Evolutionary conservation across 2,888 invertebrate genomes (phyloP).

Genomic region (Lasioglossum leucozonium): DNA sequence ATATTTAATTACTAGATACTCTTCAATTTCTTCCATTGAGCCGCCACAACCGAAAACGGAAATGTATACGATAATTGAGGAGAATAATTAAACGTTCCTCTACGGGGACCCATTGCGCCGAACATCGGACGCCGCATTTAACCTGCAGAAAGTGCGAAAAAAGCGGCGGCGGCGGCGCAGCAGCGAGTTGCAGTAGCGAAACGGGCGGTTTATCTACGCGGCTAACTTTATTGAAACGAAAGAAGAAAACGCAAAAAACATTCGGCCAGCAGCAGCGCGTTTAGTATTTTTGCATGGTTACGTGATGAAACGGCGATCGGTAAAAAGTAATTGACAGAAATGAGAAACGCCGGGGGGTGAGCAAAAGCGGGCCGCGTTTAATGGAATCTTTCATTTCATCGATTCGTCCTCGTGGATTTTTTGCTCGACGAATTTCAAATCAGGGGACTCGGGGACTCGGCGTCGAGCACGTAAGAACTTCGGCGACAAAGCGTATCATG

Average conservation of each 20-base stretch:
- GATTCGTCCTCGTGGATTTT: constrained; percentile 36
- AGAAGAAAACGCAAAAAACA: neutral
- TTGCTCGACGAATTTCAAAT: constrained; percentile 43
- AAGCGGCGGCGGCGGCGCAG: neutral
- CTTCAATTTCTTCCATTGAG: neutral
- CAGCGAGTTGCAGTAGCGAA: neutral
- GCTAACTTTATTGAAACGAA: neutral
- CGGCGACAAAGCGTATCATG: constrained; percentile 58
- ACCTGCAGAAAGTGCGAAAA: neutral
- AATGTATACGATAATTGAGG: neutral
- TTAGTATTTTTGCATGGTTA: constrained; percentile 18
- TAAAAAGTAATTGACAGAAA: constrained; percentile 43
- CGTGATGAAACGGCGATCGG: constrained; percentile 14
- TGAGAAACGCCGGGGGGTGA: constrained; percentile 30
- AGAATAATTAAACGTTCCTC: neutral
- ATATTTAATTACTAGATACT: too few species aligned
- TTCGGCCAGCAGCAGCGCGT: neutral
- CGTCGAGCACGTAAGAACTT: constrained; percentile 43
- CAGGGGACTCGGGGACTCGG: constrained; percentile 7
- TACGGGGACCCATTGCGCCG: neutral
- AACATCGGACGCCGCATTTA: neutral
- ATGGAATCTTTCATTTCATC: constrained; percentile 58
- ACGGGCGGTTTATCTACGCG: neutral
- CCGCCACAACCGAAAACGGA: neutral
- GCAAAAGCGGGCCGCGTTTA: constrained; percentile 20